A percentile compares a stretch with the other conserved stretches of the same genome.
Evolutionary conservation across 2,113 vertebrate species (phyloP).

Genomic region (Pelodiscus sinensis): DNA sequence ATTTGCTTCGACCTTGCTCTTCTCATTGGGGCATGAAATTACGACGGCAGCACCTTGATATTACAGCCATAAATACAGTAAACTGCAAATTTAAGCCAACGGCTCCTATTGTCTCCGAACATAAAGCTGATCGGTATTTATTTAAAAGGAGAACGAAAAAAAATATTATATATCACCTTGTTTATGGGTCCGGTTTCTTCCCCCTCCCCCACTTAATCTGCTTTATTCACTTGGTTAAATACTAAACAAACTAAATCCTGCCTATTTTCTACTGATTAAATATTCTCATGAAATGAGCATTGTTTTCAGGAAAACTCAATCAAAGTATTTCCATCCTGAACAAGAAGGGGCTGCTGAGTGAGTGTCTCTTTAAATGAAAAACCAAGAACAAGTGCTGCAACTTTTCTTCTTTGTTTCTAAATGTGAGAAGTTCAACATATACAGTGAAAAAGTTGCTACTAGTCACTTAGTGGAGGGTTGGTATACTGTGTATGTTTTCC

Average conservation of each 20-base stretch:
- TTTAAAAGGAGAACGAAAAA: conserved; percentile 98
- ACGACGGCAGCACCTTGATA: conserved; percentile 99
- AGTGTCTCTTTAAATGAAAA: conserved; percentile 31
- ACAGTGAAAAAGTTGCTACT: conserved; percentile 45
- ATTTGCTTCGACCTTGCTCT: conserved; percentile 99
- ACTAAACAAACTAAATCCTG: conserved; percentile 78
- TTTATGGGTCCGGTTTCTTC: conserved; percentile 95
- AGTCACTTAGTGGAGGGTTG: not conserved
- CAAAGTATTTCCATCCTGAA: conserved; percentile 55
- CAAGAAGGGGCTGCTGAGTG: conserved; percentile 38
- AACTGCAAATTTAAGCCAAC: conserved; percentile 99
- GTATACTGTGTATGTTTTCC: not conserved
- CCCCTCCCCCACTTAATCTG: conserved; percentile 82
- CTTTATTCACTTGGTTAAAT: conserved; percentile 81
- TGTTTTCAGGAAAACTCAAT: conserved; percentile 68
- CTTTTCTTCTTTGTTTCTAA: conserved; percentile 39
- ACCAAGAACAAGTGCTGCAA: conserved; percentile 43
- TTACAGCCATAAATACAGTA: conserved; percentile 99
- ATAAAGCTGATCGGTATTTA: conserved; percentile 99
- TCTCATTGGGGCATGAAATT: conserved; percentile 99
- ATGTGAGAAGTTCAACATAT: conserved; percentile 32
- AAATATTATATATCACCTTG: conserved; percentile 99
- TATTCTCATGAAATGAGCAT: conserved; percentile 63
- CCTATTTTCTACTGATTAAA: conserved; percentile 75
- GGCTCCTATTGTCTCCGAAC: conserved; percentile 99